phyloP scores from a whole-genome alignment of 2,113 vertebrate species.

The Pelecanoides urinatrix region DNA sequence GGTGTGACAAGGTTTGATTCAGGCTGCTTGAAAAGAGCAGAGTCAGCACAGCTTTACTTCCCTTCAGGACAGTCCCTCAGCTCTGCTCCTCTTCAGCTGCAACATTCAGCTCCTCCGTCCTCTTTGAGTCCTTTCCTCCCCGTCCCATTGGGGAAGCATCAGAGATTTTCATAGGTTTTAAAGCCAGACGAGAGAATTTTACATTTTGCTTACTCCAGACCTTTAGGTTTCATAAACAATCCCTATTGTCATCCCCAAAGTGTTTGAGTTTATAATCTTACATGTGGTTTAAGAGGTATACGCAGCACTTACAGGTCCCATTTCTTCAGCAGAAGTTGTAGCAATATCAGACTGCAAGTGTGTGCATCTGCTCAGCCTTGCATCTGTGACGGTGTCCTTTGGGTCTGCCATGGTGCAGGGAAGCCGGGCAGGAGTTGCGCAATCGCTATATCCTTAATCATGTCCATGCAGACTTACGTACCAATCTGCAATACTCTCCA shows the following conservation, averaged over 20 bases:
- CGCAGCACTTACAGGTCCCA: neutral
- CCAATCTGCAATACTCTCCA: neutral
- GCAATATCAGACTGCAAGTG: neutral
- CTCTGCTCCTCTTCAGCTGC: neutral
- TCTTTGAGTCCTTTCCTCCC: neutral
- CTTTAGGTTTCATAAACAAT: neutral
- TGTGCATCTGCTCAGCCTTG: neutral
- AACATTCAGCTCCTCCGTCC: neutral
- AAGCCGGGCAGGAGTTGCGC: neutral
- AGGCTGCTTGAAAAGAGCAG: neutral
- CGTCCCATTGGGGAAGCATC: neutral
- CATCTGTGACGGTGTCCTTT: neutral
- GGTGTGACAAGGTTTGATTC: neutral
- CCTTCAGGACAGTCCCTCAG: neutral
- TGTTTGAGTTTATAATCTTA: neutral
- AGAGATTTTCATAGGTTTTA: neutral
- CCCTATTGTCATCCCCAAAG: neutral
- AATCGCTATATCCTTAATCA: neutral
- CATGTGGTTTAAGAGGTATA: neutral
- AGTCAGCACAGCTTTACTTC: neutral
- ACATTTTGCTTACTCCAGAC: neutral
- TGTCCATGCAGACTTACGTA: too few relatives aligned
- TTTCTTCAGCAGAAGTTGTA: neutral
- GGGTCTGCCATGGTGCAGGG: neutral
- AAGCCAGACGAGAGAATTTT: neutral